Conservation (phyloP, 2,113 vertebrate genomes). For the Sapayoa aenigma region DNA sequence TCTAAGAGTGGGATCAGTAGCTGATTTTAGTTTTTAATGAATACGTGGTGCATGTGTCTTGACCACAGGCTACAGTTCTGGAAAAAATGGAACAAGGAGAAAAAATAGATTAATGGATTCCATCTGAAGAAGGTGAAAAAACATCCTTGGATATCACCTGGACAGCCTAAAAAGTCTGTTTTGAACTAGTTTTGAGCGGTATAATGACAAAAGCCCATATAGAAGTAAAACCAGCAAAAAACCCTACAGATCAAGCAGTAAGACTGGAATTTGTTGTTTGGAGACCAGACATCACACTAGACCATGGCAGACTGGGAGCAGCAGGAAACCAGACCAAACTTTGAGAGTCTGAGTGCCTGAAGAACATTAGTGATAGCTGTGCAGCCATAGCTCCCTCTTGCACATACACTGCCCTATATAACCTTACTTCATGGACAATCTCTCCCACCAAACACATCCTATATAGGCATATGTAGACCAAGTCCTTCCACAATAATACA, state of each 20-base stretch:
- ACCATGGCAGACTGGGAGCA: neutral
- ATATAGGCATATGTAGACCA: neutral
- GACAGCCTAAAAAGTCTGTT: neutral
- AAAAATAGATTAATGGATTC: neutral
- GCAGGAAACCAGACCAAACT: neutral
- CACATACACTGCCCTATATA: neutral
- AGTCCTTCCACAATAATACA: neutral
- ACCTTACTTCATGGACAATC: neutral
- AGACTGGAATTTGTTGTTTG: neutral
- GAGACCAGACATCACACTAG: neutral
- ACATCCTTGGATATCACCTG: neutral
- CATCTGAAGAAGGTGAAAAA: neutral
- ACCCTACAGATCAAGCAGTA: neutral
- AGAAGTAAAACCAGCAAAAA: neutral
- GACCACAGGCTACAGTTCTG: neutral
- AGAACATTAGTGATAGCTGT: neutral
- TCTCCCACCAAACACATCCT: neutral
- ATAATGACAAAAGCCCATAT: neutral
- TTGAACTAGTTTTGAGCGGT: neutral
- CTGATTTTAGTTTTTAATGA: neutral
- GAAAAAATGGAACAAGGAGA: neutral
- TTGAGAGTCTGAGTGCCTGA: neutral
- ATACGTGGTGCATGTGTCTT: neutral
- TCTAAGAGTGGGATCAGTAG: neutral
- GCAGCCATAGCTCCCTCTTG: neutral